phyloP scores from a whole-genome alignment of 2,113 vertebrate species.

The Pseudorhombus dupliciocellatus region DNA sequence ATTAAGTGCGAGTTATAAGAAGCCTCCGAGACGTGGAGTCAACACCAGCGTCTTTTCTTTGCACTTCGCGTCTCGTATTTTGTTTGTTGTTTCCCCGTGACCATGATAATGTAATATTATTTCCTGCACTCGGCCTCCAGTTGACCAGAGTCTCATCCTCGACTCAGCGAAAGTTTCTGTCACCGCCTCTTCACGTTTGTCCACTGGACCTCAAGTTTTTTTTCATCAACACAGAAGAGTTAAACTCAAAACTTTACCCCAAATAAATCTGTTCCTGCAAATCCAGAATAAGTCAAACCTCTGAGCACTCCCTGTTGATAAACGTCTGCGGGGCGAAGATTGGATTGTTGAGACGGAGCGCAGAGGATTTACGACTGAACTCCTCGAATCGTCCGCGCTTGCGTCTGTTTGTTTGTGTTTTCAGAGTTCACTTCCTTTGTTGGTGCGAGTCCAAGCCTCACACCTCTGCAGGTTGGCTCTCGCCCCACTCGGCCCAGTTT shows the following conservation, averaged over 20 bases:
- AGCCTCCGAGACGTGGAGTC: too few relatives aligned
- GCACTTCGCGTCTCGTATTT: too few relatives aligned
- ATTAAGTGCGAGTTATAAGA: too few relatives aligned
- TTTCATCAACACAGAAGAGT: not conserved
- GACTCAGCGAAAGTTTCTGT: too few relatives aligned
- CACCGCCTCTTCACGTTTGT: too few relatives aligned
- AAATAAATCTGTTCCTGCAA: not conserved
- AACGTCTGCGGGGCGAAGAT: not conserved
- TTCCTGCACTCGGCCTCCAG: too few relatives aligned
- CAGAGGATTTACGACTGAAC: not conserved
- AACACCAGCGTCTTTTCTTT: too few relatives aligned
- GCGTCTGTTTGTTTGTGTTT: not conserved
- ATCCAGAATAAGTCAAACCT: not conserved
- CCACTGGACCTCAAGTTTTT: too few relatives aligned
- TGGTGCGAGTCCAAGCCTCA: constrained; percentile 19
- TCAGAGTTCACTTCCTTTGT: constrained; percentile 8
- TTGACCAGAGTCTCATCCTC: too few relatives aligned
- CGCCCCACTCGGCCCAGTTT: constrained; percentile 17
- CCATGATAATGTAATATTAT: too few relatives aligned
- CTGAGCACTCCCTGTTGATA: not conserved
- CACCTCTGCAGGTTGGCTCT: constrained; percentile 4
- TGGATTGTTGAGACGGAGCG: not conserved
- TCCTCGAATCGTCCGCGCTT: too few relatives aligned
- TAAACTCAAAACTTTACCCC: not conserved
- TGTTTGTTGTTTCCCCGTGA: too few relatives aligned